Evolutionary conservation across 2,113 vertebrate species (phyloP).

Genomic region (Numida meleagris): DNA sequence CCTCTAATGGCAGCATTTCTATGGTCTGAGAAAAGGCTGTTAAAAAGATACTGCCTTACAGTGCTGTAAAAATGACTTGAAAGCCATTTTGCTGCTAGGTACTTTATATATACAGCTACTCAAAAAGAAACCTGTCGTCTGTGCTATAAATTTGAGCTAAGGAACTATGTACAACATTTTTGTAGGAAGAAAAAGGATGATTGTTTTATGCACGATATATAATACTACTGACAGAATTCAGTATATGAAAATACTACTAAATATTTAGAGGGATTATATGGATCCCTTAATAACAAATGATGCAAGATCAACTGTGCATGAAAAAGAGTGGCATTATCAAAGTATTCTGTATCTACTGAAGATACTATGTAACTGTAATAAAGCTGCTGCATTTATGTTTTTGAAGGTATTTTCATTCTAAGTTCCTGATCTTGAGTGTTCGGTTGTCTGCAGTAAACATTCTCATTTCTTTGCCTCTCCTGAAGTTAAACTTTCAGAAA

Average conservation of each 20-base stretch:
- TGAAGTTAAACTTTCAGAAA: background rate
- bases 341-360: background rate
- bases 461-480: background rate
- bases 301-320: background rate
- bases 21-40: slow-evolving; percentile 28
- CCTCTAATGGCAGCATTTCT: slow-evolving; percentile 22
- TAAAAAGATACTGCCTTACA: slow-evolving; percentile 9
- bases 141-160: background rate
- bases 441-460: background rate
- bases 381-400: background rate
- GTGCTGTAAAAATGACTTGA: slow-evolving; percentile 58
- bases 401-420: background rate
- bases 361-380: background rate
- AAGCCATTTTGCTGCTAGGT: slow-evolving; percentile 28
- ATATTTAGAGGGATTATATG: slow-evolving; percentile 35
- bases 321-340: slow-evolving; percentile 11
- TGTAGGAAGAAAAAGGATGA: background rate
- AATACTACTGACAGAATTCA: slow-evolving; percentile 16
- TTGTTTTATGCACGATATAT: background rate
- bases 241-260: slow-evolving; percentile 11
- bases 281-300: background rate
- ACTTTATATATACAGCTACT: slow-evolving; percentile 9
- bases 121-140: background rate
- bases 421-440: background rate
- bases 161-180: background rate